phyloP scores from a whole-genome alignment of 2,797 vertebrate genomes.

The Petrocephalus sullivani region DNA sequence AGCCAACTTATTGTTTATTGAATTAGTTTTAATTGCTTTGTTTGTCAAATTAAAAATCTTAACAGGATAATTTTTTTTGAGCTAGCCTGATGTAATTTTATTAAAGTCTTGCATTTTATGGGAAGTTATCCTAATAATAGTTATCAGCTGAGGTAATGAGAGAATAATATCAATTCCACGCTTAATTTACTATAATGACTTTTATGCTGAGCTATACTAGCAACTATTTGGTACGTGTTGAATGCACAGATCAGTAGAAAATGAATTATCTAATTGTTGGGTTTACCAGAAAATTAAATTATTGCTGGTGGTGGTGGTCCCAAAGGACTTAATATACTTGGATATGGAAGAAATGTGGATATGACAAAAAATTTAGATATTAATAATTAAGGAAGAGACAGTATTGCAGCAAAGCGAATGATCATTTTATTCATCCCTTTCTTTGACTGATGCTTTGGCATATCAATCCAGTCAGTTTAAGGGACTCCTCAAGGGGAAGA shows the following conservation, averaged over 20 bases:
- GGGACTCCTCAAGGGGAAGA: neutral
- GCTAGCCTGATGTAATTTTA: neutral
- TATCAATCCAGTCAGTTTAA: neutral
- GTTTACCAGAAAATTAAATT: neutral
- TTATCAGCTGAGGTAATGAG: neutral
- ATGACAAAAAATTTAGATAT: neutral
- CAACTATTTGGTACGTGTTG: neutral
- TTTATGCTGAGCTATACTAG: neutral
- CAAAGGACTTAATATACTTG: neutral
- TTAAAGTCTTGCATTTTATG: slow-evolving; percentile 1
- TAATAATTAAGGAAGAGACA: neutral
- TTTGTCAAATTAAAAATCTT: neutral
- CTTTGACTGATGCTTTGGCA: neutral
- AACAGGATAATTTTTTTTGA: neutral
- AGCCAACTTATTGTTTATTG: neutral
- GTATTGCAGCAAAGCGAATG: neutral
- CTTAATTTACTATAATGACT: slow-evolving; percentile 1
- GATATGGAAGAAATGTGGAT: neutral
- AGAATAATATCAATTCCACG: neutral
- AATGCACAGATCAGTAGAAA: neutral
- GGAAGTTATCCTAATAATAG: neutral
- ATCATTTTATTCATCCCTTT: neutral
- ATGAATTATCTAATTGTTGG: neutral
- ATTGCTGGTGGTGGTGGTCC: neutral
- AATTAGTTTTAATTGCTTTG: neutral